A percentile compares a stretch with the other conserved stretches of the same genome.
phyloP scores from a whole-genome alignment of 2,888 invertebrate species.

The Heteropelma amictum region DNA sequence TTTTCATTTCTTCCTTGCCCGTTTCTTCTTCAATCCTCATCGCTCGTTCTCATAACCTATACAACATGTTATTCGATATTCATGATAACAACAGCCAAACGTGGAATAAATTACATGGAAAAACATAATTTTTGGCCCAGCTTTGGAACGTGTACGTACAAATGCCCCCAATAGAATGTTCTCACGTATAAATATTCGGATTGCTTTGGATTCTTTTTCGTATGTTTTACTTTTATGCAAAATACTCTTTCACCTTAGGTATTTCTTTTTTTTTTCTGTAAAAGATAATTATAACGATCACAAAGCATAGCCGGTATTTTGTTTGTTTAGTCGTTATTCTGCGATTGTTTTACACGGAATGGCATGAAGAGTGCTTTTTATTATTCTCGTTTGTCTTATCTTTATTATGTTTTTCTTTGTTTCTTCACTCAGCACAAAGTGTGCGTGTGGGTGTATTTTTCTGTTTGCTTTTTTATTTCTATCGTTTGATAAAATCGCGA shows the following conservation, averaged over 20 bases:
- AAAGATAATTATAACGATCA: slow-evolving; percentile 61
- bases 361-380: slow-evolving; percentile 46
- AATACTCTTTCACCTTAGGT: slow-evolving; percentile 53
- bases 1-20: background rate
- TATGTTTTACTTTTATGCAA: slow-evolving; percentile 48
- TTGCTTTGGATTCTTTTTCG: slow-evolving; percentile 54
- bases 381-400: slow-evolving; percentile 44
- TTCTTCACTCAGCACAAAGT: slow-evolving; percentile 41
- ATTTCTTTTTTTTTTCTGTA: slow-evolving; percentile 50
- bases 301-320: slow-evolving; percentile 57
- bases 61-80: slow-evolving; percentile 61
- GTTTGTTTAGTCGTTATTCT: slow-evolving; percentile 31
- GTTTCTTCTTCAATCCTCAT: slow-evolving; percentile 6
- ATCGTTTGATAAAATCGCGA: slow-evolving; percentile 41
- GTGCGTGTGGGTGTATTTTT: no score
- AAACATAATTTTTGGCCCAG: slow-evolving; percentile 62
- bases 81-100: slow-evolving; percentile 64
- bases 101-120: slow-evolving; percentile 63
- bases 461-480: slow-evolving; percentile 26
- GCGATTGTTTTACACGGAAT: slow-evolving; percentile 56
- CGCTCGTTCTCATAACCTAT: slow-evolving; percentile 53
- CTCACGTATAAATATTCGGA: slow-evolving; percentile 55
- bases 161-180: slow-evolving; percentile 55
- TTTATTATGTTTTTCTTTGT: slow-evolving; percentile 47
- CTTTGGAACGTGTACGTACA: slow-evolving; percentile 57